Base-by-base conservation (phyloP, 1,140 invertebrate species). In the Drosophila grimshawi region DNA sequence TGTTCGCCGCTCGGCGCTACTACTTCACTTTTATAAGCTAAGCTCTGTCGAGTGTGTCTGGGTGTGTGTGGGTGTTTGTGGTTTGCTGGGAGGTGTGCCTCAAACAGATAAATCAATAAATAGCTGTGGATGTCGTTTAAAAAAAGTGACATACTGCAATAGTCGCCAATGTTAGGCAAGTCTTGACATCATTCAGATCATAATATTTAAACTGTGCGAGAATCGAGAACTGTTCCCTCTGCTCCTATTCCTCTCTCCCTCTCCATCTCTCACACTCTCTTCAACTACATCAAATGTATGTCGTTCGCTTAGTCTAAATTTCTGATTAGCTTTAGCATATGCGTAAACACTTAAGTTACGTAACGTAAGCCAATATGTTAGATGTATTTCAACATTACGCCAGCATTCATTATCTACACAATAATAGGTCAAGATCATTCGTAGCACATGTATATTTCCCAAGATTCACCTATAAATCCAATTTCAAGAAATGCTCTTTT, bases 91-190 rank as follows among this genome's bases (percentile, higher is more conserved):
- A 35, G 29, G 2, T 5, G 10, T 8, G 51, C n/a, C 0, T 41
- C 41, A 86, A 88, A 83, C 78, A 85, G 76, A 76, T 76, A 79
- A 62, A 70, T 59, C 63, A 39, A 73, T 49, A 66, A 46, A 63
- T 61, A 80, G 19, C 19, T 19, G 19, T 19, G 19, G 19, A 19
- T 19, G 19, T 19, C 19, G 19, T 19, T 19, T 6, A 37, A 6
- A 37, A 37, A 5, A 6, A 59, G 32, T 48, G 35, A 43, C 39
- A 43, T 10, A 51, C 30, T 53, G 70, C 70, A 73, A 59, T 67
- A 73, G 8, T 46, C 27, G 39, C 30, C 64, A 61, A 68, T 74
- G 71, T 69, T 69, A 70, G 59, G 60, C 53, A 57, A 57, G 61
- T 71, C 67, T 76, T 76, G 67, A 76, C 73, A 71, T 60, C 73